A percentile compares a stretch with the other conserved stretches of the same genome.
Evolutionary conservation across 2,113 vertebrate species (phyloP).

Genomic region (Melanerpes aurifrons): DNA sequence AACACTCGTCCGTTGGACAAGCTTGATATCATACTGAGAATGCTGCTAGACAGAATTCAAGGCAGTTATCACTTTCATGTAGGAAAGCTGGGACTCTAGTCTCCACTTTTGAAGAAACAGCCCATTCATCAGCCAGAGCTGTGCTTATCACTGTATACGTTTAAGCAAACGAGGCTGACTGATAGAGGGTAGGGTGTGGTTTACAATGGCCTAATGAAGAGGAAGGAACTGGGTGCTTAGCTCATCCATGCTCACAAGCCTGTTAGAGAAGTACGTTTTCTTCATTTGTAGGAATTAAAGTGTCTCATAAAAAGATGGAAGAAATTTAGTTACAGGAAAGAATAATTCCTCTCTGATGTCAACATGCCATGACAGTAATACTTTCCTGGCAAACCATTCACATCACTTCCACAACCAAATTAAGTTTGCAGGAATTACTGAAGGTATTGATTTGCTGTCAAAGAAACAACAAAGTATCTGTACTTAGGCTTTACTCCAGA

Average conservation of each 20-base stretch:
- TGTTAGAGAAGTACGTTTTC: background rate
- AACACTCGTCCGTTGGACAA: background rate
- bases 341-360: background rate
- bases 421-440: background rate
- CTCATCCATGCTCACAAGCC: background rate
- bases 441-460: background rate
- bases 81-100: slow-evolving; percentile 1
- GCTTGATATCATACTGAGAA: slow-evolving; percentile 12
- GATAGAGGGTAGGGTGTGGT: slow-evolving; percentile 47
- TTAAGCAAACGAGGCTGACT: background rate
- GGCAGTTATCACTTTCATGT: background rate
- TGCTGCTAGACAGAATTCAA: background rate
- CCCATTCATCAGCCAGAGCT: slow-evolving; percentile 33
- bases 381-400: background rate
- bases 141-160: slow-evolving; percentile 19
- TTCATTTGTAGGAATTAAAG: background rate
- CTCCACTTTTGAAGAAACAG: slow-evolving; percentile 21
- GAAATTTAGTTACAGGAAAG: background rate
- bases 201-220: slow-evolving; percentile 31
- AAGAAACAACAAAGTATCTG: background rate
- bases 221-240: slow-evolving; percentile 55
- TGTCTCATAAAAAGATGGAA: background rate
- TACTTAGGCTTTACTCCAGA: background rate
- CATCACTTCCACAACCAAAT: background rate
- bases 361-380: background rate